A percentile compares a stretch with the other conserved stretches of the same genome.
These are phyloP conservation scores for Greenwoodochromis staneri DNA, from an alignment of 2,113 vertebrate genomes.

Conservation along the genomic window DNA sequence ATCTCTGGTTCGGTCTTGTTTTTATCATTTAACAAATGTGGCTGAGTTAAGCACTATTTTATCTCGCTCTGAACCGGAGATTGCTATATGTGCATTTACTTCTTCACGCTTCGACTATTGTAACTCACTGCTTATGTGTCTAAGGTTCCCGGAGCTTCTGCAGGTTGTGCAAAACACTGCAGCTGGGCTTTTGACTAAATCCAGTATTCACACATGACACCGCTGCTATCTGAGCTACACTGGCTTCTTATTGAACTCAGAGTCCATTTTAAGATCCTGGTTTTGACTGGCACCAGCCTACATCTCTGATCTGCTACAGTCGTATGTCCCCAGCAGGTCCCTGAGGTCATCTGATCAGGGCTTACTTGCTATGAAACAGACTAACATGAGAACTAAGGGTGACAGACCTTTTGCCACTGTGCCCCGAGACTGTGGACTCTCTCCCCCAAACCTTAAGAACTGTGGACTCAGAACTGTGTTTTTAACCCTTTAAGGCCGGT, in stretches of 20 bases:
- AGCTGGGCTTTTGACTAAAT: neutral
- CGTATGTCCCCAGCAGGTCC: neutral
- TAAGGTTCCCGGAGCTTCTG: neutral
- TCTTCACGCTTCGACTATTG: neutral
- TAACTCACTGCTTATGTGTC: neutral
- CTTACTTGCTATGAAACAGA: neutral
- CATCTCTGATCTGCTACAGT: neutral
- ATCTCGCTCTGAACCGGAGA: neutral
- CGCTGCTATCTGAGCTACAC: neutral
- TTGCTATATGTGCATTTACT: neutral
- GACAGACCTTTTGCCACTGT: no score
- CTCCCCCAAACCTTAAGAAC: no score
- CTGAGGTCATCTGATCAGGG: neutral
- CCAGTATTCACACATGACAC: rapidly evolving
- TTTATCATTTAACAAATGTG: neutral
- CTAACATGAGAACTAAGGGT: no score
- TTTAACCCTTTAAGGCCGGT: no score
- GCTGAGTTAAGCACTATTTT: neutral
- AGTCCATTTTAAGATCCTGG: neutral
- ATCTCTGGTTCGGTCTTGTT: neutral
- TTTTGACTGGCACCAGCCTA: neutral
- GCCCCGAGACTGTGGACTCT: neutral
- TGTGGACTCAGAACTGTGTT: neutral
- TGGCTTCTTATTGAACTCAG: neutral
- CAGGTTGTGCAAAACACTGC: neutral